Conservation (phyloP, 2,797 vertebrate species). For the Cyclura pinguis region DNA sequence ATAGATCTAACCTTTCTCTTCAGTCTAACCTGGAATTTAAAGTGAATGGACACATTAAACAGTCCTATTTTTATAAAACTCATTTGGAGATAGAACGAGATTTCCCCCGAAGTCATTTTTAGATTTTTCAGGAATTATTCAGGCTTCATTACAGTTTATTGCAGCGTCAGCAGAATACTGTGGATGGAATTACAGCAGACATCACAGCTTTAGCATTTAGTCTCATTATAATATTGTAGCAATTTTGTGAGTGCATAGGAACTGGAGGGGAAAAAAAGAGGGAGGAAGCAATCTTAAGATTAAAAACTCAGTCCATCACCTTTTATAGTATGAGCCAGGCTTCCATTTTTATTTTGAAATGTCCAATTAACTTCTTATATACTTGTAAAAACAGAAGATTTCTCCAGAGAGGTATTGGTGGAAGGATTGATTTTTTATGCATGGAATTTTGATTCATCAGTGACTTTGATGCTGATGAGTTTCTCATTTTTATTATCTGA, state of each 20-base stretch:
- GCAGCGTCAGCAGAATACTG: slow-evolving; percentile 33
- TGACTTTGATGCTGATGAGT: slow-evolving; percentile 27
- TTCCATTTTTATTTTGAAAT: slow-evolving; percentile 60
- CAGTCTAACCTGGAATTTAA: neutral
- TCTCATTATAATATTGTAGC: slow-evolving; percentile 22
- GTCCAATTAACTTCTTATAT: slow-evolving; percentile 52
- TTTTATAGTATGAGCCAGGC: slow-evolving; percentile 41
- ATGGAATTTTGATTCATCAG: slow-evolving; percentile 47
- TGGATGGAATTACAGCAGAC: slow-evolving; percentile 19
- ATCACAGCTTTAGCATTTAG: slow-evolving; percentile 14
- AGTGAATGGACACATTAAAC: slow-evolving; percentile 35
- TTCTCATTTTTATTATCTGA: neutral
- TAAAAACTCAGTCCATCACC: slow-evolving; percentile 44
- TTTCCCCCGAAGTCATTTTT: neutral
- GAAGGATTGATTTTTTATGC: slow-evolving; percentile 6
- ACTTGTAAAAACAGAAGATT: slow-evolving; percentile 33
- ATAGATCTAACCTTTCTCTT: neutral
- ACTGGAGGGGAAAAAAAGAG: neutral
- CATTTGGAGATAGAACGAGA: neutral
- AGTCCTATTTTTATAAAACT: neutral
- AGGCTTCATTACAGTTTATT: neutral
- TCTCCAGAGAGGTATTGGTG: slow-evolving; percentile 33
- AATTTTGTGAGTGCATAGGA: slow-evolving; percentile 7
- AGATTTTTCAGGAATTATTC: slow-evolving; percentile 14
- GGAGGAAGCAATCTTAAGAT: slow-evolving; percentile 34